Base-by-base conservation (phyloP, 2,797 vertebrate species). In the Eremophila alpestris region DNA sequence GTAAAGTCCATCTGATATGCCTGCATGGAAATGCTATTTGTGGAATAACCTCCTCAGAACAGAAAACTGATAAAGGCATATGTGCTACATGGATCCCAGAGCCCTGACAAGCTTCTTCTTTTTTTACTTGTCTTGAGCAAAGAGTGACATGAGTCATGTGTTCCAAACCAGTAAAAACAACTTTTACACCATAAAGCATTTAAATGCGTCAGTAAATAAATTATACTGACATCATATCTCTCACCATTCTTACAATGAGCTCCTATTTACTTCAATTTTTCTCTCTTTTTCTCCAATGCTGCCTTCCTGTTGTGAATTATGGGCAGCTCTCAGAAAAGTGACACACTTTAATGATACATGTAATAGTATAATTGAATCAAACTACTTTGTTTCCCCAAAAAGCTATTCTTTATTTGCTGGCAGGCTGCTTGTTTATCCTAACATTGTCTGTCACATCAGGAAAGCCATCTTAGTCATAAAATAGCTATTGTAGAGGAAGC, bases 391-490 rank as follows among this genome's bases (percentile, higher is more conserved):
- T 87, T 83, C 43, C 46, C 58, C 10, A 45, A 54, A 89, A 89
- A 64, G 40, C 82, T 69, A 30, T 76, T 87, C 36, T 89, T 89
- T 59, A 41, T 67, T 29, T 91, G 85, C 71, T 89, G 77, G n/a
- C 56, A 93, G 76, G 43, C 83, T 91, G 74, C 40, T 91, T 91
- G 69, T 93, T 94, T 94, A 90, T 78, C 77, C 77, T 59, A 71
- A 76, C 64, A 56, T 74, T 91, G 80, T 94, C 78, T 85, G 48
- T 34, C 76, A 87, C 74, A 77, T 80, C 77, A 94, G 79, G 73
- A 94, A 88, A 95, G 80, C 68, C 84, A 80, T 93, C 79, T 91
- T 91, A 89, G 74, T 54, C 73, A 85, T 78, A 93, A 95, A 94
- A 87, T 27, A 90, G 52, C 60, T 75, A n/a, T 63, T 81, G 76